Conservation (phyloP, 2,797 vertebrate genomes). For the Characodon lateralis region DNA sequence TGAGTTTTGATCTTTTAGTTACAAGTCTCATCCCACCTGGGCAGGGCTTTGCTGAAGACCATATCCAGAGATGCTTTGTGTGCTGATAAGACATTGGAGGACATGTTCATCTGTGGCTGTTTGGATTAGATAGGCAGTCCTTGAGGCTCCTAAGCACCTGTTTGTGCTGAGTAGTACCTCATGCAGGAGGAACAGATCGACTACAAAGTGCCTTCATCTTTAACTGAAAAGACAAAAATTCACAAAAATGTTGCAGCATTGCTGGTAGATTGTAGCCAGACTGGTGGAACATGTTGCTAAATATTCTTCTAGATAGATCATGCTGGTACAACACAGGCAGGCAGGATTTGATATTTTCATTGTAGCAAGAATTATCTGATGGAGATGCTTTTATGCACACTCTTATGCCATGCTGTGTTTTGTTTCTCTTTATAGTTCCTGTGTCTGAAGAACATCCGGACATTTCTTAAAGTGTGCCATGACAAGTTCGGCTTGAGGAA, state of each 20-base stretch:
- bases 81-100: constrained; percentile 9
- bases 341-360: background rate
- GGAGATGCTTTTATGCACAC: background rate
- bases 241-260: constrained; percentile 21
- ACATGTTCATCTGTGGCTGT: constrained; percentile 35
- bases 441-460: constrained; percentile 97
- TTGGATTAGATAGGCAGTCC: constrained; percentile 33
- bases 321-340: background rate
- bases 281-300: constrained; percentile 30
- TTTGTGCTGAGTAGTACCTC: constrained; percentile 44
- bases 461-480: constrained; percentile 96
- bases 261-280: constrained; percentile 33
- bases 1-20: constrained; percentile 9
- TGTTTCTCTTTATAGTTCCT: constrained; percentile 84
- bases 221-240: constrained; percentile 69
- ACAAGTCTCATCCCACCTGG: constrained; percentile 10
- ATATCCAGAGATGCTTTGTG: constrained; percentile 17
- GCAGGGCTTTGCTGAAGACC: constrained; percentile 1
- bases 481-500: constrained; percentile 94
- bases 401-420: constrained; percentile 8
- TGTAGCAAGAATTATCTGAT: background rate
- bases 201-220: constrained; percentile 42
- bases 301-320: constrained; percentile 16
- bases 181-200: constrained; percentile 44
- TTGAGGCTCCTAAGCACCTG: constrained; percentile 25